phyloP scores from a whole-genome alignment of 2,113 vertebrate genomes.

The Cinclus cinclus region DNA sequence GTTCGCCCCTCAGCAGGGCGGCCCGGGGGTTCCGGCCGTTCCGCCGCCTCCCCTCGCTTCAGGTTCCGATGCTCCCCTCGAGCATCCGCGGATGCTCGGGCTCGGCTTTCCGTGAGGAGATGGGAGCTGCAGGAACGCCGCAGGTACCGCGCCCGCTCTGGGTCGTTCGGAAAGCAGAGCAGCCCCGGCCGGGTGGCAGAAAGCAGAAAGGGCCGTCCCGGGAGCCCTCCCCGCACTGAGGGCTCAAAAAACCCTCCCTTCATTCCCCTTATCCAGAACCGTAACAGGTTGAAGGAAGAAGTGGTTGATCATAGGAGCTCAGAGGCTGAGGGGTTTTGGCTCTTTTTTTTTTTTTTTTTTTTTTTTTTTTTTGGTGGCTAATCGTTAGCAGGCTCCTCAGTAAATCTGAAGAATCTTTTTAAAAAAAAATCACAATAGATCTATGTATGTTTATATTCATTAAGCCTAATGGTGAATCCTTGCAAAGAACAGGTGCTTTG shows the following conservation, averaged over 20 bases:
- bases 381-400: rapidly evolving
- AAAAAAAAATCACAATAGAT: too few relatives aligned
- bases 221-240: background rate
- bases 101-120: background rate
- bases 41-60: rapidly evolving
- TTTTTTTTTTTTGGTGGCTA: rapidly evolving
- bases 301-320: too few relatives aligned
- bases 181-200: background rate
- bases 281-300: background rate
- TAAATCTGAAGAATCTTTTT: background rate
- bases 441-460: background rate
- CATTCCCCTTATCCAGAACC: background rate
- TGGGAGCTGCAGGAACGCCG: background rate
- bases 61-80: too few relatives aligned
- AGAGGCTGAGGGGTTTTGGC: background rate
- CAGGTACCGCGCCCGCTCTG: background rate
- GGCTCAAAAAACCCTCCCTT: background rate
- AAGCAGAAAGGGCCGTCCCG: too few relatives aligned
- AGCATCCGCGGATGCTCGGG: background rate
- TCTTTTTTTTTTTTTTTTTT: rapidly evolving
- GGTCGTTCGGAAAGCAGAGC: too few relatives aligned
- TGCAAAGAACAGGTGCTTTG: background rate
- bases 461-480: background rate
- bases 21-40: background rate
- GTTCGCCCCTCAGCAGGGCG: background rate